A percentile compares a stretch with the other conserved stretches of the same genome.
phyloP scores from a whole-genome alignment of 2,113 vertebrate genomes.

The Pomatostomus ruficeps region DNA sequence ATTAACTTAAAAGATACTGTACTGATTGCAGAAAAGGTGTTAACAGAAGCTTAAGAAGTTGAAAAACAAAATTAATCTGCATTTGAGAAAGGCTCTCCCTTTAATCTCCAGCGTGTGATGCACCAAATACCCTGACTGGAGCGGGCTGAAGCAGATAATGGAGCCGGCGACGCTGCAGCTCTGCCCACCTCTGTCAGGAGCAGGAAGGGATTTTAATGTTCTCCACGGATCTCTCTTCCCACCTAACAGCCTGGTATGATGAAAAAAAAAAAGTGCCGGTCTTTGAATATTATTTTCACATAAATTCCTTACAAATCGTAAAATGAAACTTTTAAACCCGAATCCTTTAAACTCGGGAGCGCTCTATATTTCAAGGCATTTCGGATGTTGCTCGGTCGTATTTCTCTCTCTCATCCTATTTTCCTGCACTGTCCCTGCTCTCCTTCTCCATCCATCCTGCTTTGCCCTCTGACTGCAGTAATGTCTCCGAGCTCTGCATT shows the following conservation, averaged over 20 bases:
- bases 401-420: neutral
- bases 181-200: neutral
- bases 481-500: neutral
- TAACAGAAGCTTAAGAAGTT: constrained; percentile 47
- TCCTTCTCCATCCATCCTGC: neutral
- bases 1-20: constrained; percentile 55
- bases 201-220: fast-evolving
- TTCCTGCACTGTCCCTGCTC: neutral
- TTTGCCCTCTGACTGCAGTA: neutral
- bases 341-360: neutral
- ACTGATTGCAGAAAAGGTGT: constrained; percentile 55
- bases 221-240: constrained; percentile 9
- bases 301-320: neutral
- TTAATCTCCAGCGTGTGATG: neutral
- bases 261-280: neutral
- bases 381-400: neutral
- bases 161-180: neutral
- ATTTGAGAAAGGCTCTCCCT: neutral
- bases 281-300: neutral
- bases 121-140: neutral
- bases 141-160: neutral
- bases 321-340: neutral
- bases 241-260: neutral
- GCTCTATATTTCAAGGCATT: neutral
- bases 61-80: constrained; percentile 44